Evolutionary conservation across 1,140 invertebrate species (phyloP).

Genomic region (Telenomus remus): DNA sequence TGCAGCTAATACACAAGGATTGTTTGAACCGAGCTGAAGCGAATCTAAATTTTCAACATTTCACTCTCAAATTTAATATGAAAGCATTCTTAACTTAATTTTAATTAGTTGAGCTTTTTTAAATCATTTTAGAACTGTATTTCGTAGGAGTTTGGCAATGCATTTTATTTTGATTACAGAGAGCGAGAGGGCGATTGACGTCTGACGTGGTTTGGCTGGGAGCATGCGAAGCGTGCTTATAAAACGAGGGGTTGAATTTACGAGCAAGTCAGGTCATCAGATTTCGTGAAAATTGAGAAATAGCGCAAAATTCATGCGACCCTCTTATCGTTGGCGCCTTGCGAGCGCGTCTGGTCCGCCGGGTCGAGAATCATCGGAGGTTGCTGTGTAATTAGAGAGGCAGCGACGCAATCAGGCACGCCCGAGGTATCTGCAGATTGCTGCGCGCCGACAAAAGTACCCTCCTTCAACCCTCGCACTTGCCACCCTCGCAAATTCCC

Average conservation of each 20-base stretch:
- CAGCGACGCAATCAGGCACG: slow-evolving; percentile 66
- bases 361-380: slow-evolving; percentile 63
- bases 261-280: slow-evolving; percentile 30
- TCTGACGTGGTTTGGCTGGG: neutral
- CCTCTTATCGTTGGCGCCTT: slow-evolving; percentile 51
- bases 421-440: slow-evolving; percentile 65
- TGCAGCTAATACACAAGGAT: too few relatives aligned
- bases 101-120: too few relatives aligned
- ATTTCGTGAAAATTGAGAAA: slow-evolving; percentile 55
- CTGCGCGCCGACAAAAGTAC: slow-evolving; percentile 55
- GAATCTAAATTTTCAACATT: too few relatives aligned
- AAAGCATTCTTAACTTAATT: too few relatives aligned
- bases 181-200: too few relatives aligned
- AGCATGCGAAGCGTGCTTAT: slow-evolving; percentile 10
- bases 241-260: slow-evolving; percentile 31
- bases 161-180: neutral
- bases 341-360: slow-evolving; percentile 51
- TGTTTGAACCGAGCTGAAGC: too few relatives aligned
- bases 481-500: slow-evolving; percentile 53
- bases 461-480: slow-evolving; percentile 55
- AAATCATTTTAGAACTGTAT: too few relatives aligned
- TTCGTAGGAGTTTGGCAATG: too few relatives aligned
- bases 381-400: slow-evolving; percentile 67
- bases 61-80: too few relatives aligned
- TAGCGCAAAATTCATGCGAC: slow-evolving; percentile 52